Evolutionary conservation across 1,140 invertebrate genomes (phyloP).

Genomic region (Stenopsyche tienmushanensis): DNA sequence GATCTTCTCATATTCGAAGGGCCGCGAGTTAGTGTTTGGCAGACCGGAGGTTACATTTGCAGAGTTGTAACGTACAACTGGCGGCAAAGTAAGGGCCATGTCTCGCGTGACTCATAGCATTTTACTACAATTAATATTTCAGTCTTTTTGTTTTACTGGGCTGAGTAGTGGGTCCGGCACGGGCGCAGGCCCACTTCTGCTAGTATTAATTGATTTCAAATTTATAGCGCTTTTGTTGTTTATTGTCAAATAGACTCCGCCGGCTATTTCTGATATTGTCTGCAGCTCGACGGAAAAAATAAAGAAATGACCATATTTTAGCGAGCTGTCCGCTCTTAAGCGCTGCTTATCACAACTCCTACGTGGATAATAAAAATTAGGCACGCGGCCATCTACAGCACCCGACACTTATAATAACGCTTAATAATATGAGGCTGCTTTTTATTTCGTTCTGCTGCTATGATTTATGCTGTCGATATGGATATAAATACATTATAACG

Average conservation of each 20-base stretch:
- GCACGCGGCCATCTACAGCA: not conserved
- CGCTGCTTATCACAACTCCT: not conserved
- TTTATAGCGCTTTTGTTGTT: slow-evolving; percentile 18
- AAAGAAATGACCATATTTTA: slow-evolving; percentile 1
- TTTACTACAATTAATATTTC: slow-evolving; percentile 22
- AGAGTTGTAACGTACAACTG: not conserved
- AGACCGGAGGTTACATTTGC: too few species aligned
- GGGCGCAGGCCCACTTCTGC: not conserved
- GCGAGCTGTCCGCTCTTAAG: not conserved
- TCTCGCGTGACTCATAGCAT: slow-evolving; percentile 17
- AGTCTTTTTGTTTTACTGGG: slow-evolving; percentile 13
- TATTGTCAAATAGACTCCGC: slow-evolving; percentile 24
- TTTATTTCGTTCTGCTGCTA: too few species aligned
- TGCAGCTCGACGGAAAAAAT: not conserved
- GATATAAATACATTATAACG: too few species aligned
- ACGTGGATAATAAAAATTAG: slow-evolving; percentile 6
- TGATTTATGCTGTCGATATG: too few species aligned
- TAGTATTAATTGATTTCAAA: slow-evolving; percentile 26
- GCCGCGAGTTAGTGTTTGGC: too few species aligned
- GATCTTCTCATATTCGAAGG: too few species aligned
- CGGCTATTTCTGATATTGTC: slow-evolving; percentile 6
- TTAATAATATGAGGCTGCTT: too few species aligned
- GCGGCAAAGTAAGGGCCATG: slow-evolving; percentile 3
- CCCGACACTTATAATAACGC: not conserved
- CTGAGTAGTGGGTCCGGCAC: not conserved